A percentile compares a stretch with the other conserved stretches of the same genome.
phyloP scores from a whole-genome alignment of 2,888 invertebrate species.

The Augiades crinisus region DNA sequence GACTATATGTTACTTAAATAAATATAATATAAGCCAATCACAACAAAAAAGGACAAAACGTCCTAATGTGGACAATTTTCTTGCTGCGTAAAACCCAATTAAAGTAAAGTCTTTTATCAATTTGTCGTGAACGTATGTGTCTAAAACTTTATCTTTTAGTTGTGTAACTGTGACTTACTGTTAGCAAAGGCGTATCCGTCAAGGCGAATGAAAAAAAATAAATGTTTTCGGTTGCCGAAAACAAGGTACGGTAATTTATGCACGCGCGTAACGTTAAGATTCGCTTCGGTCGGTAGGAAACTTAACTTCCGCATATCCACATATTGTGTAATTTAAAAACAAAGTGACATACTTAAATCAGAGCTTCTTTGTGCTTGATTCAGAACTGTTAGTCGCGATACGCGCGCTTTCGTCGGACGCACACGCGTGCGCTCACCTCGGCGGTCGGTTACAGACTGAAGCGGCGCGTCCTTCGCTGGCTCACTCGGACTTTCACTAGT shows the following conservation, averaged over 20 bases:
- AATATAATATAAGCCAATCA: no score
- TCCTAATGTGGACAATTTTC: no score
- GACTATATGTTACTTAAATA: no score
- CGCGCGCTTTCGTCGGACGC: conserved; percentile 37
- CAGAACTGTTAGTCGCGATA: conserved; percentile 29
- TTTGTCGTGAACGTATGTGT: background rate
- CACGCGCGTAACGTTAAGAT: conserved; percentile 45
- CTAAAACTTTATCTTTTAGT: conserved; percentile 1
- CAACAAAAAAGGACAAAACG: no score
- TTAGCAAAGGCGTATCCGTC: conserved; percentile 23
- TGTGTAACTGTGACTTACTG: conserved; percentile 20
- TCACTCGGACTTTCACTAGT: conserved; percentile 61
- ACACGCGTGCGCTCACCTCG: conserved; percentile 5
- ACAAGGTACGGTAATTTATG: conserved; percentile 34
- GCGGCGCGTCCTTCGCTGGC: conserved; percentile 58
- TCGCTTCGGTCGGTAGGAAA: conserved; percentile 40
- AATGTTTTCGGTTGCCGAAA: conserved; percentile 24
- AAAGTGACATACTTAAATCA: conserved; percentile 69
- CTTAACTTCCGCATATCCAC: conserved; percentile 12
- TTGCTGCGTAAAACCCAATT: conserved; percentile 1
- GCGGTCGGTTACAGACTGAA: conserved; percentile 17
- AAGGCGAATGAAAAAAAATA: conserved; percentile 28
- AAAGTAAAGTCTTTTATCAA: background rate
- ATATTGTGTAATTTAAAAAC: conserved; percentile 19
- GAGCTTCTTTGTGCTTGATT: conserved; percentile 40